Evolutionary conservation across 2,888 invertebrate genomes (phyloP).

Genomic region (Merodon equestris): DNA sequence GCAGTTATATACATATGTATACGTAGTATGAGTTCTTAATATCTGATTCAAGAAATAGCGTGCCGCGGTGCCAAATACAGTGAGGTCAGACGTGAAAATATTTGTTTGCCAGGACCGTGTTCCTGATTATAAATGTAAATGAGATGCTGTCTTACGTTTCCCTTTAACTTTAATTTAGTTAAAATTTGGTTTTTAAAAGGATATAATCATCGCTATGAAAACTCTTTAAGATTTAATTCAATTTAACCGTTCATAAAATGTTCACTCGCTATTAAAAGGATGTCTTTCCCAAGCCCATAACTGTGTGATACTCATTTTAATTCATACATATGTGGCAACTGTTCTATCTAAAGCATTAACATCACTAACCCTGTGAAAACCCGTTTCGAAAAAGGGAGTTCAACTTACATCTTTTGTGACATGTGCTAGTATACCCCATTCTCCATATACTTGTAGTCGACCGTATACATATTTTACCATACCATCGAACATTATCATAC

Average conservation of each 20-base stretch:
- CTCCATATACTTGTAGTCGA: too few species aligned
- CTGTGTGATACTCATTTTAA: conserved; percentile 36
- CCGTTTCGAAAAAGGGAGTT: conserved; percentile 17
- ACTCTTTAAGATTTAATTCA: conserved; percentile 54
- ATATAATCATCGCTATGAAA: too few species aligned
- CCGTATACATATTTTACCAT: conserved; percentile 35
- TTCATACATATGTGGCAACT: conserved; percentile 46
- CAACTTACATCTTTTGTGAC: conserved; percentile 30
- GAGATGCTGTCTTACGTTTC: too few species aligned
- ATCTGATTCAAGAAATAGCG: too few species aligned
- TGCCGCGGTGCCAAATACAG: too few species aligned
- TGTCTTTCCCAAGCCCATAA: conserved; percentile 2
- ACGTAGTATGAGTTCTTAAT: too few species aligned
- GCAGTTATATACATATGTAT: too few species aligned
- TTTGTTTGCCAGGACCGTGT: too few species aligned
- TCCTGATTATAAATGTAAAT: too few species aligned
- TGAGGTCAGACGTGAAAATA: too few species aligned
- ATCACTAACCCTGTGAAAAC: conserved; percentile 45
- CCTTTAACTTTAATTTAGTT: too few species aligned
- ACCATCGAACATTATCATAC: conserved; percentile 16
- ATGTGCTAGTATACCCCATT: conserved; percentile 57
- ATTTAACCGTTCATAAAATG: conserved; percentile 55
- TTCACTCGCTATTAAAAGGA: conserved; percentile 39
- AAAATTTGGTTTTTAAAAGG: too few species aligned
- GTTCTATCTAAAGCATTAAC: conserved; percentile 28